Percentiles rank a stretch among this genome's conserved stretches.
These are phyloP conservation scores for Schizothorax lantsangensis DNA, from an alignment of 2,797 vertebrate genomes.

Conservation along the genomic window DNA sequence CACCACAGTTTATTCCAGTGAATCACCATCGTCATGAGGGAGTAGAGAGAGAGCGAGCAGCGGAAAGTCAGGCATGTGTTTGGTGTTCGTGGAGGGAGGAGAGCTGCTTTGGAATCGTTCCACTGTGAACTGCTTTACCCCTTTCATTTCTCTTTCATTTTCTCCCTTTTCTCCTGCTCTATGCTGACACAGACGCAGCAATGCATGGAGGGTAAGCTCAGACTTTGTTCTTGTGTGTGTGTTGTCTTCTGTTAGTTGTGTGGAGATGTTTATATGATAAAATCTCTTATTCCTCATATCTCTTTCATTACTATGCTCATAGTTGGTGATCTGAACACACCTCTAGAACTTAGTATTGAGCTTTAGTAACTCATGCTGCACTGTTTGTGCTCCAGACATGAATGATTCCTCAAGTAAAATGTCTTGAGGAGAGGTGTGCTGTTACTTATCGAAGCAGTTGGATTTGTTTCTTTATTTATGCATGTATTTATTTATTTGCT, in stretches of 20 bases:
- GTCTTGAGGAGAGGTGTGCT: neutral
- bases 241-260: neutral
- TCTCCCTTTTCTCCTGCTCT: neutral
- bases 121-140: slow-evolving; percentile 30
- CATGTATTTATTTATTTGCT: neutral
- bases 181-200: neutral
- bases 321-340: neutral
- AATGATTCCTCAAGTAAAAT: neutral
- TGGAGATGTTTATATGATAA: neutral
- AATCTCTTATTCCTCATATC: neutral
- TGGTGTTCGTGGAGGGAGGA: slow-evolving; percentile 1
- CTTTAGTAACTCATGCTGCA: neutral
- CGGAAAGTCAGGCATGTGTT: neutral
- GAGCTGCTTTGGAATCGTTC: neutral
- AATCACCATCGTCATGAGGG: slow-evolving; percentile 17
- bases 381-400: neutral
- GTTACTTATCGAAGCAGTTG: neutral
- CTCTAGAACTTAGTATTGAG: neutral
- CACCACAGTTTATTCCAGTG: slow-evolving; percentile 20
- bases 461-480: too few species aligned
- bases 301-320: neutral
- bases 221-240: slow-evolving; percentile 1
- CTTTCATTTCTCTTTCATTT: slow-evolving; percentile 13
- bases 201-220: slow-evolving; percentile 31
- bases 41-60: neutral